These are phyloP conservation scores for Bugulina stolonifera DNA, from an alignment of 2,888 invertebrate species.

Conservation along the genomic window DNA sequence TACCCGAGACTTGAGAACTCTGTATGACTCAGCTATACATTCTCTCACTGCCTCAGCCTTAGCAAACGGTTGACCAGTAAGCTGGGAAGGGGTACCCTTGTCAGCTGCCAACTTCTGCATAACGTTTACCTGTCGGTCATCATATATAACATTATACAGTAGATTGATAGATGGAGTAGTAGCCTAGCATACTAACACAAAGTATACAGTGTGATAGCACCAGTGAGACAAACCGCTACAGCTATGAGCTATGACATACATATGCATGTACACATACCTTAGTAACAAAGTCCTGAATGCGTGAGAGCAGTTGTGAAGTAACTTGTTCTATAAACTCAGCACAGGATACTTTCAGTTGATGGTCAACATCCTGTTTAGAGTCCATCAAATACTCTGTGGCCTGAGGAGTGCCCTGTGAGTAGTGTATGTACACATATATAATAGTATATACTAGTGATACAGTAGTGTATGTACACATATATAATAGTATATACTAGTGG, in stretches of 20 bases:
- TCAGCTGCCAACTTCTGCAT: constrained; percentile 47
- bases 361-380: constrained; percentile 91
- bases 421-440: neutral
- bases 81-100: constrained; percentile 35
- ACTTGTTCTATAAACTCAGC: constrained; percentile 78
- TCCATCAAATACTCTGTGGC: constrained; percentile 86
- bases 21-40: constrained; percentile 70
- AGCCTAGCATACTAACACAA: neutral
- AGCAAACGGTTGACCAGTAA: constrained; percentile 62
- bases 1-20: constrained; percentile 71
- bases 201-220: neutral
- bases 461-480: neutral
- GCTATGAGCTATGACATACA: too few species aligned
- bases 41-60: constrained; percentile 68
- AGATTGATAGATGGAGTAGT: neutral
- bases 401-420: constrained; percentile 82
- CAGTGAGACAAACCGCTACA: too few species aligned
- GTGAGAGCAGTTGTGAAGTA: constrained; percentile 69
- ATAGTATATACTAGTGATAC: neutral
- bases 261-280: constrained; percentile 57
- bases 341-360: constrained; percentile 80
- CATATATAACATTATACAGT: neutral
- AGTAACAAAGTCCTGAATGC: constrained; percentile 67
- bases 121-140: constrained; percentile 43
- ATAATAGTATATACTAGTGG: neutral